Evolutionary conservation across 64 coral and sea anemone genomes (phyloP), one percentile per base, ranked within the genome.

Genomic region (Pachyseris speciosa): DNA sequence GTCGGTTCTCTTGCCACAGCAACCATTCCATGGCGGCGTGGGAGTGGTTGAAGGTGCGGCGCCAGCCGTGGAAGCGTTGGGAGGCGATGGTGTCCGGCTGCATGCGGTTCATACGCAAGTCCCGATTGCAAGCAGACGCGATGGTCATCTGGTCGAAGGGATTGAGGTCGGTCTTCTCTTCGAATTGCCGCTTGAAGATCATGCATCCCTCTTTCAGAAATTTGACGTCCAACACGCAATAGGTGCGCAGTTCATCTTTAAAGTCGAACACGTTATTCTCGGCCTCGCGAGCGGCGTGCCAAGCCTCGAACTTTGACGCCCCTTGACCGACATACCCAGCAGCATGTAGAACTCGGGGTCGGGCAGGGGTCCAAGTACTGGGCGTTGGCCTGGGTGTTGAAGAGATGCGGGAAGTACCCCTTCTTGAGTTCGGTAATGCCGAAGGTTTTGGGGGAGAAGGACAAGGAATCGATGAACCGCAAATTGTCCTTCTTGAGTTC

Each of bases 211-310:
- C 13, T 0, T 53, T 41, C 3, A 94, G 40, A 4, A 91, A 8
- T 17, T 91, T 17, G 11, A 91, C 89, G 12, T 91, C 89, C 0
- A 34, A 42, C 7, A 37, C 0, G 20, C 76, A 71, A 10, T 91
- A 91, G 0, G 1, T 40, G 0, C 20, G 4, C 0, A 94, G 17
- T 36, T 88, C 92, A 48, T 88, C 40, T 22, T 73, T 8, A 19
- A 93, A 77, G 12, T 93, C 27, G 17, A 93, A 87, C 37, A 58
- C 31, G 2, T 15, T 37, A 3, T 26, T 15, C 4, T 59, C 20
- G 0, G 4, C 22, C 3, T 47, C 63, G 27, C 43, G 63, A 1
- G 53, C 76, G 0, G 25, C 31, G 28, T 83, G 40, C 89, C 89
- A 91, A 0, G 5, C 2, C 5, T 19, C 4, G 5, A 87, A n/a